Evolutionary conservation across 2,888 invertebrate species (phyloP), one percentile per base, ranked within the genome.

Genomic region (Sphecodes monilicornis): DNA sequence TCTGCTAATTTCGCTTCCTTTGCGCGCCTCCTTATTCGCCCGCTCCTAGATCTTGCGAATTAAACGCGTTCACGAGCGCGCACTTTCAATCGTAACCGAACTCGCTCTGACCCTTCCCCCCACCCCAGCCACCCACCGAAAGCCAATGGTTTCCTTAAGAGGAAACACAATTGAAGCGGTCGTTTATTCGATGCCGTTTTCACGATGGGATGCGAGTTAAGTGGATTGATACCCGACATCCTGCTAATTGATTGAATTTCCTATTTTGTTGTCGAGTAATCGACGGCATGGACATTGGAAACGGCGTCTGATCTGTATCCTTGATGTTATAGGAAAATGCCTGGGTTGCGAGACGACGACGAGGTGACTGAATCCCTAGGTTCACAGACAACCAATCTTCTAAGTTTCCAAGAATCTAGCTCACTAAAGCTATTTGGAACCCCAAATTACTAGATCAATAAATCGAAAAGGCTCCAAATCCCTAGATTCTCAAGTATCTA

Each of bases 1-100:
- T 64, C 76, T 43, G 18, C 71, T 78, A 71, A 82, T 78, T 82
- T 66, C 64, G 16, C 39, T 74, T 41, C 78, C 81, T 71, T 72
- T 50, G 22, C 43, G 69, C 69, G 46, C 50, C 6, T 39, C 32
- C 29, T 54, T 54, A 66, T 66, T 13, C 29, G 39, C n/a, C 18
- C 11, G 43, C 36, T 32, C 46, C 36, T 32, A 50, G 64, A 82
- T 78, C 39, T 41, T 13, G 46, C 78, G 78, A 69, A 77, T 82
- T 79, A 75, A 80, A 76, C 82, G 75, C 29, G 36, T 57, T 64
- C 39, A 41, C n/a, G 11, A 10, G 43, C 46, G 36, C 60, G 29
- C 41, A 13, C 10, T 64, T 43, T 43, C 57, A n/a, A 69, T 74
- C 10, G 36, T 57, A 60, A 43, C 32, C 43, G 79, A 70, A 71